Evolutionary conservation across 2,888 invertebrate species (phyloP).

Genomic region (Nomada goodeniana): DNA sequence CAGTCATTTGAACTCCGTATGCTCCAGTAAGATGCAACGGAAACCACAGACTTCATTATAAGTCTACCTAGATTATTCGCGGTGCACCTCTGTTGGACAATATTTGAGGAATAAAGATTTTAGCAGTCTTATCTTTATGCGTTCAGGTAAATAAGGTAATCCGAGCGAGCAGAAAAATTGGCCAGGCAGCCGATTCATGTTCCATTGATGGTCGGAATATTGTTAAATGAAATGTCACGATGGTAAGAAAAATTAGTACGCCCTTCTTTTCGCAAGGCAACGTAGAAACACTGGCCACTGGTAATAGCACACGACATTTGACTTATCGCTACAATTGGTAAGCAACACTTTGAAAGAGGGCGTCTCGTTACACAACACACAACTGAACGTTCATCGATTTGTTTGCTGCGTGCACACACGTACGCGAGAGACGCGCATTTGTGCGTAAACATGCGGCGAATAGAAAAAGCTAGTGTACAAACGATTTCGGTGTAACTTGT

Average conservation of each 20-base stretch:
- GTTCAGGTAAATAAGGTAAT: constrained; percentile 21
- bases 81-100: constrained; percentile 7
- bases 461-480: constrained; percentile 31
- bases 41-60: background rate
- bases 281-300: constrained; percentile 9
- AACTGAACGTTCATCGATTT: constrained; percentile 57
- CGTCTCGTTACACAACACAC: constrained; percentile 56
- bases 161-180: constrained; percentile 3
- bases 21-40: background rate
- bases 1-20: background rate
- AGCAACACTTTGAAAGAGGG: constrained; percentile 58
- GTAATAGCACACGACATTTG: constrained; percentile 34
- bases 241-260: background rate
- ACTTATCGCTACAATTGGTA: constrained; percentile 58
- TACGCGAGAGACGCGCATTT: background rate
- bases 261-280: constrained; percentile 3
- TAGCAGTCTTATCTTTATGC: constrained; percentile 39
- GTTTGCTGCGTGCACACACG: constrained; percentile 45
- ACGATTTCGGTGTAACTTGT: constrained; percentile 41
- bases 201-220: background rate
- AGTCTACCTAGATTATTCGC: constrained; percentile 36
- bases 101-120: constrained; percentile 43
- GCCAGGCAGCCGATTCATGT: constrained; percentile 1
- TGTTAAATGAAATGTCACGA: background rate
- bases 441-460: constrained; percentile 41